phyloP scores from a whole-genome alignment of 2,797 vertebrate genomes.

The Neosilurus hyrtlii region DNA sequence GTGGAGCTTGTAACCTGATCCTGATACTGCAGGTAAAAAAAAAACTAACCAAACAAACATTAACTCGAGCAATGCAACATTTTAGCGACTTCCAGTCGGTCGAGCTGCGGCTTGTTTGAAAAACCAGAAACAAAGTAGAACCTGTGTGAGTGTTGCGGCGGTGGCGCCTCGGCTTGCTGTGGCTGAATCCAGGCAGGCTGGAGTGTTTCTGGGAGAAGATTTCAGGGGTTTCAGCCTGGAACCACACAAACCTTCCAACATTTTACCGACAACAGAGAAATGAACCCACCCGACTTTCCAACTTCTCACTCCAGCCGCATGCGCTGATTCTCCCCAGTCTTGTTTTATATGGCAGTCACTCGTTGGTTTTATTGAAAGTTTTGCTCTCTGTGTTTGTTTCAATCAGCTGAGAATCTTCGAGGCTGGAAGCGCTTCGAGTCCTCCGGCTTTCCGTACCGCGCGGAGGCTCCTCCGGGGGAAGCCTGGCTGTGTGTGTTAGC shows the following conservation, averaged over 20 bases:
- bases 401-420: too few species aligned
- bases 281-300: neutral
- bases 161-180: too few species aligned
- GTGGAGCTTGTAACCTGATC: slow-evolving; percentile 9
- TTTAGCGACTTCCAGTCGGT: neutral
- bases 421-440: too few species aligned
- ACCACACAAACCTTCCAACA: neutral
- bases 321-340: neutral
- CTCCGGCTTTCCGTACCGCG: too few species aligned
- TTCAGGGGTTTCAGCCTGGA: neutral
- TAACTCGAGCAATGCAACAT: neutral
- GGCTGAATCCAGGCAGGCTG: neutral
- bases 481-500: too few species aligned
- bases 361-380: too few species aligned
- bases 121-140: neutral
- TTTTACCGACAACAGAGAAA: neutral
- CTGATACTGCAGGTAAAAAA: slow-evolving; percentile 38
- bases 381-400: too few species aligned
- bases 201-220: neutral
- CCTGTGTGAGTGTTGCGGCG: too few species aligned
- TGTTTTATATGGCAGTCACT: neutral
- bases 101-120: neutral
- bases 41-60: too few species aligned
- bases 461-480: too few species aligned
- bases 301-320: neutral